Evolutionary conservation across 2,888 invertebrate genomes (phyloP), one percentile per base, ranked within the genome.

Genomic region (Parthenolecanium corni): DNA sequence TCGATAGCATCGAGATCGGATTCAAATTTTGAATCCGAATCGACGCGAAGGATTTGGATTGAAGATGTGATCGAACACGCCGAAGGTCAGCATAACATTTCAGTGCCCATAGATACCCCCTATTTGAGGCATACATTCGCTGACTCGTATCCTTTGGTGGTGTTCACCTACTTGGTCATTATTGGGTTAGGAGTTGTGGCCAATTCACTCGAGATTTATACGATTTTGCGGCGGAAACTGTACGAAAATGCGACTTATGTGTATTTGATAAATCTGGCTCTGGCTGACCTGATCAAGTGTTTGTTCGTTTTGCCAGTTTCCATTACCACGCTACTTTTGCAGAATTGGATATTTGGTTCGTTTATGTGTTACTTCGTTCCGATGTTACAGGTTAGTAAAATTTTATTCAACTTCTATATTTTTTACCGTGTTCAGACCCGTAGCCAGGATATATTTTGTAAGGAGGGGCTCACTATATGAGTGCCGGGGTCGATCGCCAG

Each of bases 261-360:
- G 65, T 83, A 83, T 71, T 74, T 85, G 49, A 77, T 82, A 65
- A 85, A 85, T 72, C 75, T 84, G 69, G 81, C 81, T 0, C 70
- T 85, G 57, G 80, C 83, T 68, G 82, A 84, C 71, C 73, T 84
- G 42, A 74, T 84, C 44, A 84, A 84, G 73, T 82, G 83, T 69
- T 73, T 80, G 18, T 71, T 82, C 64, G 83, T 84, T n/a, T 70
- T 85, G 68, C 86, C 86, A 14, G 76, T 85, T 6, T 80, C 84
- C 0, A 71, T 85, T 66, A 79, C 81, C 68, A 82, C 84, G 54
- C 76, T 85, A 69, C 74, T 85, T 42, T 75, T 85, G 64, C 81
- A 83, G 70, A 84, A 85, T 71, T 85, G 85, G 85, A 76, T 85
- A 65, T 81, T 84, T 68, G 85, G 85, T 6, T 80, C 82, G 68